phyloP scores from a whole-genome alignment of 2,113 vertebrate genomes.

The Hystrix brachyura region DNA sequence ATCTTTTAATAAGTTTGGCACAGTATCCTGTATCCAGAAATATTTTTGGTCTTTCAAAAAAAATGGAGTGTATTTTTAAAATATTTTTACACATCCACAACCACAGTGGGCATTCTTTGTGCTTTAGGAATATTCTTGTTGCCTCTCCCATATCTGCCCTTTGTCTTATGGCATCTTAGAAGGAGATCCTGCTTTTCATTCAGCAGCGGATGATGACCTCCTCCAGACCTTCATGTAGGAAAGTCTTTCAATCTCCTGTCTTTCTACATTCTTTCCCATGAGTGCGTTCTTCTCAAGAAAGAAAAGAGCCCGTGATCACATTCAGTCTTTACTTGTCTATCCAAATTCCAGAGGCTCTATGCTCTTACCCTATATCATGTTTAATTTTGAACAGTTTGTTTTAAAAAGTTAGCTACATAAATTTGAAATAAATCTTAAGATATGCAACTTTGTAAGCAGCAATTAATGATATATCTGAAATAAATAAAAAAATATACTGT shows the following conservation, averaged over 20 bases:
- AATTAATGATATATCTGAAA: neutral
- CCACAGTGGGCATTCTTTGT: no score
- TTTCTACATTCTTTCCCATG: neutral
- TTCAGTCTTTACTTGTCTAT: neutral
- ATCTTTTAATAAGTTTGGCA: neutral
- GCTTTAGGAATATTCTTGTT: neutral
- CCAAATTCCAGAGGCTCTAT: neutral
- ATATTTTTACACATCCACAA: neutral
- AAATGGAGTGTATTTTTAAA: neutral
- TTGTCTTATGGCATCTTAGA: neutral
- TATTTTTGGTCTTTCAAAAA: neutral
- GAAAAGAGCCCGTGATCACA: neutral
- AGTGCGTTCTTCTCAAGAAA: no score
- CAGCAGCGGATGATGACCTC: neutral
- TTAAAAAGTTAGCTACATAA: neutral
- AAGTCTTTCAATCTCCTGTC: neutral
- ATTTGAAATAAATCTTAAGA: neutral
- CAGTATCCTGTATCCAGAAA: neutral
- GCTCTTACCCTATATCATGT: neutral
- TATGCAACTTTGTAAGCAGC: neutral
- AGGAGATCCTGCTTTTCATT: no score
- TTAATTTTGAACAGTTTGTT: neutral
- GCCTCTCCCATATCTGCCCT: rapidly evolving
- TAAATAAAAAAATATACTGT: neutral
- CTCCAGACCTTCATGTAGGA: no score